Base-by-base conservation (phyloP, 2,888 invertebrate species). In the Melieria crassipennis region DNA sequence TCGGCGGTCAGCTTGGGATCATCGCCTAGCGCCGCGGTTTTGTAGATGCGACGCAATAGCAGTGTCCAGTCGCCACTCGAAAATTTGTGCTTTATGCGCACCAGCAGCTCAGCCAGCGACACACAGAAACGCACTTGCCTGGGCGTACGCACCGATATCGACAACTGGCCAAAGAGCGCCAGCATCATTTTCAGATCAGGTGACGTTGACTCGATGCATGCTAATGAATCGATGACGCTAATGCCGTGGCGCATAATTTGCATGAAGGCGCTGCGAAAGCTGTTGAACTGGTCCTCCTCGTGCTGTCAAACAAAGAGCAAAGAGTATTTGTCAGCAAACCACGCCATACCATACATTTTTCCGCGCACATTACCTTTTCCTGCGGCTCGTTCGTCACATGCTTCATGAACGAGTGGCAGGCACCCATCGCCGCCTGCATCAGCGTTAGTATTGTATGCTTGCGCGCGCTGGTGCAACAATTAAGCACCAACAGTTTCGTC, bases 401-500 rank as follows among this genome's bases (percentile, higher is more conserved):
- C 42, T 69, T 72, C 9, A 69, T 74, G 65, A 70, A 74, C 13
- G 67, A 69, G 5, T 69, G 65, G 63, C 72, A 75, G 4, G 64
- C 69, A 2, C 70, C 58, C n/a, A 81, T 13, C 7, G 81, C 78
- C 9, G 77, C 75, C 47, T 74, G 65, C 4, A 80, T 78, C 5
- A 82, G 73, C 5, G 76, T 73, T 11, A 83, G 72, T 11, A 81
- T 79, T n/a, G 80, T 77, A 70, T 85, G 85, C 16, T 83, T 82
- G 1, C 83, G 74, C 2, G 78, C 70, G 42, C 84, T 83, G 1
- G 77, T 78, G 55, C 85, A 85, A 67, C 85, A 86, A 11, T 48
- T 71, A 47, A 73, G 75, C 5, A 56, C 46, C 13, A 75, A 71
- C 7, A 85, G 55, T 1, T 78, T 73, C 4, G 79, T 80, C 9